Evolutionary conservation across 1,140 invertebrate species (phyloP), one percentile per base, ranked within the genome.

Genomic region (Holcopasites calliopsidis): DNA sequence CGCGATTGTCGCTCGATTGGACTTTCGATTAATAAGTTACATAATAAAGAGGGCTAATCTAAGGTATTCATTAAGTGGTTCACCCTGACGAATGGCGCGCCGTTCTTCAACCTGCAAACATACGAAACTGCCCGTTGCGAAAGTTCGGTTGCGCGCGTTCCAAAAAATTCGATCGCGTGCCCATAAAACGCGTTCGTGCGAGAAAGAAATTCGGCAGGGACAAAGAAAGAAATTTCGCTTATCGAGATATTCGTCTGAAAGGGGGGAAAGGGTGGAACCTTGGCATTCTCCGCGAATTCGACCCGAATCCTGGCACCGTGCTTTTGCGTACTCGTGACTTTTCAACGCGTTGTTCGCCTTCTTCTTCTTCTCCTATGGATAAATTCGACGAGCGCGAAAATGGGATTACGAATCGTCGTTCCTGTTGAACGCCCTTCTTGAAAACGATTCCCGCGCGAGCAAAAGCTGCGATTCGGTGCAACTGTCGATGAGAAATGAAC

Each of bases 101-200:
- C 42, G 35, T 70, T 80, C 40, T 49, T 75, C 52, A n/a, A 40
- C 50, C 42, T 31, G 42, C 40, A 26, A 21, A 76, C 40, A 33
- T 79, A 54, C 49, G 38, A n/a, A n/a, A 50, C 65, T 49, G 74
- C 60, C n/a, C 44, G 21, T 85, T 85, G 50, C 75, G 73, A 72
- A 81, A 85, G 55, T 6, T 16, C 54, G 50, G 49, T 74, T 81
- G n/a, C 18, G 3, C 18, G 79, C 70, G 69, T 69, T 61, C 58
- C 70, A 35, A 64, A 60, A 84, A 84, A 84, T 52, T 79, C 52
- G 66, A 85, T 80, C 77, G 73, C 35, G 40, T 52, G 66, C 31
- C 33, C 18, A 11, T 28, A n/a, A n/a, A 57, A 70, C 18, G 3
- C 21, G 40, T 23, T 40, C 18, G 16, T 16, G 6, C 18, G 38